Evolutionary conservation across 1,140 invertebrate genomes (phyloP), one percentile per base, ranked within the genome.

Genomic region (Brachionus koreanus): DNA sequence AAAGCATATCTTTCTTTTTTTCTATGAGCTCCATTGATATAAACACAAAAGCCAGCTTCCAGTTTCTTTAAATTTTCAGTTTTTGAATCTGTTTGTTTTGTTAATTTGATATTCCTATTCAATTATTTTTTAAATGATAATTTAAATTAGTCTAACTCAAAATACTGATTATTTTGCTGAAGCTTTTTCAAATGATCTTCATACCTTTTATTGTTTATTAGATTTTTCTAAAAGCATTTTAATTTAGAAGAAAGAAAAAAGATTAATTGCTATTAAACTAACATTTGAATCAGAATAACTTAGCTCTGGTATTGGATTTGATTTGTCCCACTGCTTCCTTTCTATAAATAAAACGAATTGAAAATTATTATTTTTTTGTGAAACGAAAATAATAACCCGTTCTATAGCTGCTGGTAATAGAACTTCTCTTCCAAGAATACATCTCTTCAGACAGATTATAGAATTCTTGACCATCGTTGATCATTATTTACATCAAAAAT

Each of bases 1-100:
- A 46, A 42, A 0, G 74, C 19, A 25, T 46, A 49, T 39, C 16
- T 52, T 49, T 77, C 74, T 57, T 35, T 61, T 77, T 37, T 12
- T 29, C 19, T 42, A 39, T 77, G 74, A 37, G 43, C 43, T 9
- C 74, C 74, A 77, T 77, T 77, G 23, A 77, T 23, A 61, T 77
- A 77, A 10, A 77, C 29, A 33, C 33, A 33, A 61, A 77, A 77
- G 12, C 74, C 74, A 77, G 39, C 43, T 46, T 77, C 74, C 3
- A 77, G 19, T 37, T 49, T 77, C n/a, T 77, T 37, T 4, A 52
- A 19, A 23, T 77, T 43, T 25, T 76, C 43, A 23, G 5, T 7
- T 52, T 77, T 61, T 77, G 39, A 0, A 37, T 49, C 13, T 5
- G 13, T 23, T 77, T 77, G 25, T 25, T 37, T 29, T 25, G 74